Percentiles rank a stretch among this genome's conserved stretches.
These are phyloP conservation scores for Hemitrygon akajei DNA, from an alignment of 2,797 vertebrate species.

Conservation along the genomic window DNA sequence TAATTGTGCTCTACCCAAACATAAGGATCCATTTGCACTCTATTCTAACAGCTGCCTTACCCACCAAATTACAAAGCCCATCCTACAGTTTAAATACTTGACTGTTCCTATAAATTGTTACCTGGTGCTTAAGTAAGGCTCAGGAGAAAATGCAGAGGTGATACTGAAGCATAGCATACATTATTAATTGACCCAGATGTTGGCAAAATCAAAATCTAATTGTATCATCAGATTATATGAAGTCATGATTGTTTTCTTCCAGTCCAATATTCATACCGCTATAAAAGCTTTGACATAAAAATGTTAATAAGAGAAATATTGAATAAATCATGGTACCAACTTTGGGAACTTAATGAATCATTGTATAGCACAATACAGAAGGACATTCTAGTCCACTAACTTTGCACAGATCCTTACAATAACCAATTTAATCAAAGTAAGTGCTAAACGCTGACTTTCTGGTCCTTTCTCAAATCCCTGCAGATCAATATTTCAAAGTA, in stretches of 20 bases:
- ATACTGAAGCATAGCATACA: neutral
- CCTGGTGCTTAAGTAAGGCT: neutral
- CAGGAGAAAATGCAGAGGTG: neutral
- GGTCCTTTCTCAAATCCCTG: neutral
- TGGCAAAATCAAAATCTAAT: neutral
- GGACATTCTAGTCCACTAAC: neutral
- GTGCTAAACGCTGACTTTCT: neutral
- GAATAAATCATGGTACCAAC: neutral
- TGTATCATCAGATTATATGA: neutral
- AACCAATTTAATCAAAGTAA: neutral
- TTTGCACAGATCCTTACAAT: neutral
- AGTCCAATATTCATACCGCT: neutral
- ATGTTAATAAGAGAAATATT: neutral
- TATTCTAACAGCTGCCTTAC: conserved; percentile 48
- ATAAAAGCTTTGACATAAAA: neutral
- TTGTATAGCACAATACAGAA: neutral
- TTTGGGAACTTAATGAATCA: neutral
- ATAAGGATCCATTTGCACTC: conserved; percentile 52
- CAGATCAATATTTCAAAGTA: neutral
- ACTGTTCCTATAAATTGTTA: conserved; percentile 47
- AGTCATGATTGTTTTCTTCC: neutral
- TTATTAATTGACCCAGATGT: neutral
- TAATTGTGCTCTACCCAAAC: conserved; percentile 48
- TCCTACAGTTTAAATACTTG: conserved; percentile 46
- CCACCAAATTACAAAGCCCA: conserved; percentile 53